These are phyloP conservation scores for Chloroceryle inda DNA, from an alignment of 2,797 vertebrate species.

Conservation along the genomic window DNA sequence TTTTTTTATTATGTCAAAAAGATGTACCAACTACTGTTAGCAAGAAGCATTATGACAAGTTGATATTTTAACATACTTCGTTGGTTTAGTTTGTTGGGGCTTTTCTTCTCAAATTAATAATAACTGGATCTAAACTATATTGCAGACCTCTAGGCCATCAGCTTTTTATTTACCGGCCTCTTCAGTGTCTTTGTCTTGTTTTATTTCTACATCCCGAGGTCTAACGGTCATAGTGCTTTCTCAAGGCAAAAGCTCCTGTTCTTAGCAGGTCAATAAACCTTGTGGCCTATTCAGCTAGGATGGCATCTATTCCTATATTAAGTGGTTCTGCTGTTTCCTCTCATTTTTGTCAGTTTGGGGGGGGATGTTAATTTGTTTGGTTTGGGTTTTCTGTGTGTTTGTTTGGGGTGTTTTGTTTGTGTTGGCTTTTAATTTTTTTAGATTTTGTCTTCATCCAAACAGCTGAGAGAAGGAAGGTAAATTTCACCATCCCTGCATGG, in stretches of 20 bases:
- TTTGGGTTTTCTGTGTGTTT: too few relatives aligned
- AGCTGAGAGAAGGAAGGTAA: not conserved
- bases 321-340: not conserved
- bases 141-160: not conserved
- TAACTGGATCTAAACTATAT: not conserved
- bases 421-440: too few relatives aligned
- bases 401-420: not conserved
- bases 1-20: not conserved
- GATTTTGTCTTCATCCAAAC: not conserved
- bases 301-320: not conserved
- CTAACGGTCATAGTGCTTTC: not conserved
- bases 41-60: not conserved
- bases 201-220: not conserved
- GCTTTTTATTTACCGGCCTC: not conserved
- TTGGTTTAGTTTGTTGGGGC: not conserved
- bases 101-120: too few relatives aligned
- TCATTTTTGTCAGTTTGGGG: accelerated
- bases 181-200: not conserved
- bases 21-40: not conserved
- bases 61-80: not conserved
- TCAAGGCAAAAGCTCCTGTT: not conserved
- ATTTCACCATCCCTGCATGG: not conserved
- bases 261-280: not conserved
- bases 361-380: too few relatives aligned
- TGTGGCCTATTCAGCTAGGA: not conserved